Evolutionary conservation across 2,888 invertebrate species (phyloP), one percentile per base, ranked within the genome.

Genomic region (Calameuta idolon): DNA sequence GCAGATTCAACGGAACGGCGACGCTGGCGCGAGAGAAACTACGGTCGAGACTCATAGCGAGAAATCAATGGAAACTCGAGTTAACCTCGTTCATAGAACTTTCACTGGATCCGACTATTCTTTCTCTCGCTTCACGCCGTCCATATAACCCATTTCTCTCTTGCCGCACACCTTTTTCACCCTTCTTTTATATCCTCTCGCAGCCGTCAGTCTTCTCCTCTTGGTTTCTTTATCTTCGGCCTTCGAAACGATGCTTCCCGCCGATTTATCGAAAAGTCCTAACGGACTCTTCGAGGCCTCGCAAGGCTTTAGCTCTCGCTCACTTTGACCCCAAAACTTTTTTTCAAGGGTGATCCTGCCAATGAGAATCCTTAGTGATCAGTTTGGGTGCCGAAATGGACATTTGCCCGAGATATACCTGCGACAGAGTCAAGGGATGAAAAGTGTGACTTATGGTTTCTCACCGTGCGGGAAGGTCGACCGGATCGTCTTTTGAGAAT

Each of bases 251-350:
- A 71, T 23, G 55, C 3, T 55, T 23, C 55, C 23, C 15, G 55
- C 23, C 15, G 55, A 55, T 9, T 71, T 71, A 31, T 34, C 31
- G 15, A 34, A 15, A 71, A 71, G 71, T 71, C 71, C 71, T 71
- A 31, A 71, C 31, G 31, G 71, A 71, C 71, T 71, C 71, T 31
- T 11, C 12, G 33, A 71, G 33, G 55, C 0, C 23, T 9, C 55
- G 1, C 23, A 55, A 31, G 71, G 71, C 71, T 34, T 71, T 71
- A 71, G 31, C 71, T 71, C 71, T 71, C 71, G 31, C 34, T 31
- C 71, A 12, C 71, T 71, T 71, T 31, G 71, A 55, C 55, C 55
- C 55, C 11, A 71, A 71, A 71, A 71, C 71, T 71, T 71, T 55
- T 33, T 71, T 71, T 71, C 71, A 71, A 71, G 12, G 71, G 12